These are phyloP conservation scores for Noctua janthe DNA, from an alignment of 2,888 invertebrate genomes.

Conservation along the genomic window DNA sequence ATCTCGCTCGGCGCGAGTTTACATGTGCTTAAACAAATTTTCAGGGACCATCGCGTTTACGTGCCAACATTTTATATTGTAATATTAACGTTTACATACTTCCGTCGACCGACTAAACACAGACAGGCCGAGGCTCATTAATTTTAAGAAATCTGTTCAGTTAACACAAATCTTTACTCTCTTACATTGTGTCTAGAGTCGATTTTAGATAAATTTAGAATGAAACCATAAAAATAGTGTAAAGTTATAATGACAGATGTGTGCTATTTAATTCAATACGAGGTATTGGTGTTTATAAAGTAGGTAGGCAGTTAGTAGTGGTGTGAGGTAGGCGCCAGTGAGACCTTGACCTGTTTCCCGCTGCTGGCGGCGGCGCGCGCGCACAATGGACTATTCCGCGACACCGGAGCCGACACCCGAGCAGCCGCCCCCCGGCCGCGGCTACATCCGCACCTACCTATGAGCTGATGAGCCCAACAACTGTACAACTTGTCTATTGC, in stretches of 20 bases:
- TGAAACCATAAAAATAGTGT: constrained; percentile 22
- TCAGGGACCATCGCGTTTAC: constrained; percentile 74
- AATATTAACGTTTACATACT: constrained; percentile 65
- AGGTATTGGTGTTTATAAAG: constrained; percentile 58
- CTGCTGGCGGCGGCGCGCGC: constrained; percentile 68
- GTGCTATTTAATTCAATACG: constrained; percentile 52
- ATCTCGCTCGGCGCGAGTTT: constrained; percentile 82
- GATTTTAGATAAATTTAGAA: constrained; percentile 24
- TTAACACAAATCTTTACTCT: constrained; percentile 28
- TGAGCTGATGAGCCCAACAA: constrained; percentile 32
- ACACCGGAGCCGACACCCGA: constrained; percentile 82
- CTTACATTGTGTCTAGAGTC: constrained; percentile 32
- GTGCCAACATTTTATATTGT: constrained; percentile 66
- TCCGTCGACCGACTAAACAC: constrained; percentile 56
- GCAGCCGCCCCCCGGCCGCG: constrained; percentile 67
- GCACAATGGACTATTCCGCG: constrained; percentile 85
- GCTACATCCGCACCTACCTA: constrained; percentile 49
- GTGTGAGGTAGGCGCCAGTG: constrained; percentile 82
- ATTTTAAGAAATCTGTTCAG: constrained; percentile 52
- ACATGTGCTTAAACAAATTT: constrained; percentile 75
- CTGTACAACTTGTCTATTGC: constrained; percentile 37
- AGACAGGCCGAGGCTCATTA: constrained; percentile 59
- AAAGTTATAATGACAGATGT: constrained; percentile 50
- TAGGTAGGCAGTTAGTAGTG: constrained; percentile 66
- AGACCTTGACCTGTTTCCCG: constrained; percentile 86